phyloP scores from a whole-genome alignment of 2,797 vertebrate genomes.

The Hoplostethus mediterraneus region DNA sequence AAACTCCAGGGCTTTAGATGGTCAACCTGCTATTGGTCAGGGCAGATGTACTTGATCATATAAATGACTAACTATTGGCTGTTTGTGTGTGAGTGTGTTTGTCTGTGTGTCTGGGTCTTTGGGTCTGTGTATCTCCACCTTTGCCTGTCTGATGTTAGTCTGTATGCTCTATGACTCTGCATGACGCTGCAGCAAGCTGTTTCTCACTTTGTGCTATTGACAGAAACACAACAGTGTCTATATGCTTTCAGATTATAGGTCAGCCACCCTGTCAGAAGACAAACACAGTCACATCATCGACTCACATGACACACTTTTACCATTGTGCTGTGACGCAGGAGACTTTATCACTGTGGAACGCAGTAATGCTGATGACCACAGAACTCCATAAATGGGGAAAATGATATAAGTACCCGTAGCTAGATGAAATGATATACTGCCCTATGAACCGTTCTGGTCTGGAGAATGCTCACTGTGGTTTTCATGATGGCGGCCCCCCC shows the following conservation, averaged over 20 bases:
- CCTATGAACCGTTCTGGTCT: neutral
- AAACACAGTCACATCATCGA: conserved; percentile 50
- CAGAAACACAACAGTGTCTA: conserved; percentile 55
- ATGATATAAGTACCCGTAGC: neutral
- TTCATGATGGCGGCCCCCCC: neutral
- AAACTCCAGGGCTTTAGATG: too few species aligned
- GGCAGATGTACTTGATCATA: too few species aligned
- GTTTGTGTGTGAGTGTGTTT: too few species aligned
- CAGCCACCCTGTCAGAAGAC: conserved; percentile 43
- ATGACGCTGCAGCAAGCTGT: conserved; percentile 11
- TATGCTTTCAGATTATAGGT: conserved; percentile 55
- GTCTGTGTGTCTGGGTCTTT: too few species aligned
- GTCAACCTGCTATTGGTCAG: too few species aligned
- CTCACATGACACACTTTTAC: conserved; percentile 20
- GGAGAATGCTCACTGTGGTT: neutral
- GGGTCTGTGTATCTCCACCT: too few species aligned
- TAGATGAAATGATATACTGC: neutral
- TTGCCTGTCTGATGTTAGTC: too few species aligned
- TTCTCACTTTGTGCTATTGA: conserved; percentile 40
- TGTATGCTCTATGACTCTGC: neutral
- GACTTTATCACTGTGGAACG: neutral
- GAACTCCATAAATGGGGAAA: neutral
- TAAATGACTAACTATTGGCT: too few species aligned
- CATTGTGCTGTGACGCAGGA: neutral
- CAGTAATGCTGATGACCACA: neutral